These are phyloP conservation scores for Petrocephalus zakoni DNA, from an alignment of 2,113 vertebrate species.

Conservation along the genomic window DNA sequence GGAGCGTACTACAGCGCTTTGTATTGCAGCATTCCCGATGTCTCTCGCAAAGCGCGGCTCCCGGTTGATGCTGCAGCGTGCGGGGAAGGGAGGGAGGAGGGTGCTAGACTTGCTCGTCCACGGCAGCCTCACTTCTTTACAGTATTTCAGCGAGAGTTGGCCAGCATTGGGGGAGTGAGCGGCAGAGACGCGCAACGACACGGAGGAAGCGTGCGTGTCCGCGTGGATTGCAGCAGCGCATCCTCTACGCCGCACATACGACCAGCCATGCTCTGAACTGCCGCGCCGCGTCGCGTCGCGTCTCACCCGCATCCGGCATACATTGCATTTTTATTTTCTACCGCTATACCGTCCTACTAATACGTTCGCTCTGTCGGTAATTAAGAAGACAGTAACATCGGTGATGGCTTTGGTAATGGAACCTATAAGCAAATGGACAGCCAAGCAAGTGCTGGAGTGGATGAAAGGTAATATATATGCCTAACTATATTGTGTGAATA, in stretches of 20 bases:
- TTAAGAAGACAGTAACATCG: conserved; percentile 67
- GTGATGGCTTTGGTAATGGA: conserved; percentile 86
- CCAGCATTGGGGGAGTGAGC: conserved; percentile 48
- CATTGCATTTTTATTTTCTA: conserved; percentile 46
- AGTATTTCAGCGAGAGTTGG: conserved; percentile 46
- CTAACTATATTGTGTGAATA: conserved; percentile 24
- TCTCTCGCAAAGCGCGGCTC: conserved; percentile 55
- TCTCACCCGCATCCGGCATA: conserved; percentile 16
- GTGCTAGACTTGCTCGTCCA: conserved; percentile 52
- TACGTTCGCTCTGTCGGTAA: conserved; percentile 55
- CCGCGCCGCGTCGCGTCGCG: conserved; percentile 36
- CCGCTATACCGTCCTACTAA: conserved; percentile 32
- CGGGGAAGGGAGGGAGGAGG: conserved; percentile 40
- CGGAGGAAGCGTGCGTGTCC: conserved; percentile 42
- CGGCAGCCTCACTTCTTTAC: conserved; percentile 56
- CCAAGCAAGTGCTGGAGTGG: conserved; percentile 85
- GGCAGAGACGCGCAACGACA: conserved; percentile 27
- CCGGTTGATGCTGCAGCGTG: conserved; percentile 62
- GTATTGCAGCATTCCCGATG: conserved; percentile 77
- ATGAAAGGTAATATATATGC: conserved; percentile 74
- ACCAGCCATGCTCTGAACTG: conserved; percentile 70
- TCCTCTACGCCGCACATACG: conserved; percentile 56
- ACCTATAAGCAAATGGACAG: conserved; percentile 88
- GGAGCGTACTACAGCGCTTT: conserved; percentile 24
- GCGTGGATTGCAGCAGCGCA: conserved; percentile 73